Percentiles rank a stretch among this genome's conserved stretches.
These are phyloP conservation scores for Noctua fimbriata DNA, from an alignment of 2,888 invertebrate genomes.

Conservation along the genomic window DNA sequence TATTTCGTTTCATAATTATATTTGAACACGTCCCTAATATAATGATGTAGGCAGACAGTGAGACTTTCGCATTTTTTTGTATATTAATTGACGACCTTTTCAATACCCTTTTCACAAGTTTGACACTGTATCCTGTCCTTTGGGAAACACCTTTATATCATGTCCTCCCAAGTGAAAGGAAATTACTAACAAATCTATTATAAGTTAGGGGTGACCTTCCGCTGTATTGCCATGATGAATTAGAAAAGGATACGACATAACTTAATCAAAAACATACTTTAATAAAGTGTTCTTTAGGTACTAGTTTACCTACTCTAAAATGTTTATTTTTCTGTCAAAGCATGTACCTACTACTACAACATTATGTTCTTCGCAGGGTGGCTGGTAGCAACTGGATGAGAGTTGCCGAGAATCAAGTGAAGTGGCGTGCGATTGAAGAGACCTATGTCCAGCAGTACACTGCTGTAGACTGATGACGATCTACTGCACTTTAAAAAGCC, in stretches of 20 bases:
- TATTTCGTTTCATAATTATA: background rate
- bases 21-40: background rate
- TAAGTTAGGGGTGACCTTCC: conserved; percentile 9
- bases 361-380: too few relatives aligned
- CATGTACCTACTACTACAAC: too few relatives aligned
- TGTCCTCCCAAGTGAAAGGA: conserved; percentile 9
- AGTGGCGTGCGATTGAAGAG: too few relatives aligned
- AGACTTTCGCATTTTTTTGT: background rate
- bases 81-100: background rate
- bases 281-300: background rate
- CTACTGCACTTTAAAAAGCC: background rate
- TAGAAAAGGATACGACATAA: background rate
- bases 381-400: too few relatives aligned
- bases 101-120: conserved; percentile 39
- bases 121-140: conserved; percentile 17
- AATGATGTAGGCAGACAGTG: background rate
- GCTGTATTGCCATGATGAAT: background rate
- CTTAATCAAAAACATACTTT: background rate
- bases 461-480: too few relatives aligned
- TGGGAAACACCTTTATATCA: conserved; percentile 25
- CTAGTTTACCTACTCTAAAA: background rate
- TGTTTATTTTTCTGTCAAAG: background rate
- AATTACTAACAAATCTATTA: conserved; percentile 41
- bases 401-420: too few relatives aligned
- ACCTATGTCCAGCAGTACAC: too few relatives aligned